Conservation (phyloP, 1,140 invertebrate genomes). For the Diabrotica virgifera region DNA sequence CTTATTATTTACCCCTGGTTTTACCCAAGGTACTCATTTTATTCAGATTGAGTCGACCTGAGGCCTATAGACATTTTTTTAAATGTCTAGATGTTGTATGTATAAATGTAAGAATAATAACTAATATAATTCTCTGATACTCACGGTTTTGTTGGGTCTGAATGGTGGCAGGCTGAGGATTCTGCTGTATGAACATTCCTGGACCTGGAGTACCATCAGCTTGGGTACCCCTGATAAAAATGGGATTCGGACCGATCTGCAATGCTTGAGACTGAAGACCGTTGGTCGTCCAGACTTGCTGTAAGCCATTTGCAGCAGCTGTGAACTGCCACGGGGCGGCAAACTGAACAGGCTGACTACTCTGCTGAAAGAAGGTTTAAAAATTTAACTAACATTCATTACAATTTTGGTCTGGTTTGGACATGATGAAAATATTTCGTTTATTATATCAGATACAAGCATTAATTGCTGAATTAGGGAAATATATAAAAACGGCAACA, state of each 20-base stretch:
- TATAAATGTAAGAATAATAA: slow-evolving; percentile 39
- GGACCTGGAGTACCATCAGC: slow-evolving; percentile 60
- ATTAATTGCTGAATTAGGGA: too few species aligned
- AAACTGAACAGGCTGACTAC: slow-evolving; percentile 61
- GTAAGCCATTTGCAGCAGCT: slow-evolving; percentile 56
- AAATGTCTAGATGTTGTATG: too few species aligned
- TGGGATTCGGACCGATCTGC: slow-evolving; percentile 70
- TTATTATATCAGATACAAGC: too few species aligned
- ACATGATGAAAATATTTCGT: too few species aligned
- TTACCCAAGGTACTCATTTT: too few species aligned
- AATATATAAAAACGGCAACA: too few species aligned
- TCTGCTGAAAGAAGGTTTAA: slow-evolving; percentile 45
- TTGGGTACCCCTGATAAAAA: slow-evolving; percentile 78
- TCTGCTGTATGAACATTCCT: slow-evolving; percentile 86
- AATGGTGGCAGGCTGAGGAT: slow-evolving; percentile 62
- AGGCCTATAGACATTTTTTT: too few species aligned
- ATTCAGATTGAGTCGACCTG: too few species aligned
- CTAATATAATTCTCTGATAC: slow-evolving; percentile 26
- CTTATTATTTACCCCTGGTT: too few species aligned
- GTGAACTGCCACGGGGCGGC: slow-evolving; percentile 56
- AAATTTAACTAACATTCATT: too few species aligned
- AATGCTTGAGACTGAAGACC: slow-evolving; percentile 65
- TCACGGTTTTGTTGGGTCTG: slow-evolving; percentile 58
- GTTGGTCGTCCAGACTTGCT: slow-evolving; percentile 67
- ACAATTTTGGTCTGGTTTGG: too few species aligned